These are phyloP conservation scores for Cassiopea andromeda DNA, from an alignment of 30 jellyfish, hydroid and myxozoan genomes.

Conservation along the genomic window DNA sequence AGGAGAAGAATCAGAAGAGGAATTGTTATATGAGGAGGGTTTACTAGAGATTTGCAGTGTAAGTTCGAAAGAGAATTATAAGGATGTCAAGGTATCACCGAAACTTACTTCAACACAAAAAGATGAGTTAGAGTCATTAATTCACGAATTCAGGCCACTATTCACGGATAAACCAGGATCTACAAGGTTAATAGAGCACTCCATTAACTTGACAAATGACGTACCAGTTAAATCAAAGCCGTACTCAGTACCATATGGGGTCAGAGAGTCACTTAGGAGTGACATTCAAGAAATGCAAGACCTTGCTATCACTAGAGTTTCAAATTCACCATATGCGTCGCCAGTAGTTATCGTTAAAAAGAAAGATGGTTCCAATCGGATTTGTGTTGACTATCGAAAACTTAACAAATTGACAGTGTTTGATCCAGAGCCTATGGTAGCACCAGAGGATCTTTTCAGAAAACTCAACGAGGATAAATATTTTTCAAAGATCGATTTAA, in stretches of 20 bases:
- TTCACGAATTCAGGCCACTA: conserved; percentile 33
- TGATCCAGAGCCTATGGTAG: conserved; percentile 57
- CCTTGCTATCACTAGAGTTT: conserved; percentile 38
- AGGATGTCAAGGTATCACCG: conserved; percentile 42
- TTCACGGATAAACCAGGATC: conserved; percentile 64
- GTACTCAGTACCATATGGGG: conserved; percentile 48
- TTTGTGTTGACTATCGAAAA: conserved; percentile 39
- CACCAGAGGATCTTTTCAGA: conserved; percentile 38
- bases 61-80: conserved; percentile 20
- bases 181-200: conserved; percentile 25
- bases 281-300: conserved; percentile 57
- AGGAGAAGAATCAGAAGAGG: conserved; percentile 38
- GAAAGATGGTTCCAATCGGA: conserved; percentile 32
- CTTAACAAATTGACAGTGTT: conserved; percentile 35
- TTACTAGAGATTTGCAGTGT: conserved; percentile 31
- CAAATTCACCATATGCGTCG: conserved; percentile 59
- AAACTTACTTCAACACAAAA: conserved; percentile 19
- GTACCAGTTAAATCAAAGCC: conserved; percentile 63
- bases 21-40: conserved; percentile 43
- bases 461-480: conserved; percentile 29
- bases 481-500: conserved; percentile 48
- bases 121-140: conserved; percentile 31
- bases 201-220: conserved; percentile 47
- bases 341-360: conserved; percentile 49
- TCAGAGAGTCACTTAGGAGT: conserved; percentile 50